These are phyloP conservation scores for Pionites leucogaster DNA, from an alignment of 2,113 vertebrate genomes.

Conservation along the genomic window DNA sequence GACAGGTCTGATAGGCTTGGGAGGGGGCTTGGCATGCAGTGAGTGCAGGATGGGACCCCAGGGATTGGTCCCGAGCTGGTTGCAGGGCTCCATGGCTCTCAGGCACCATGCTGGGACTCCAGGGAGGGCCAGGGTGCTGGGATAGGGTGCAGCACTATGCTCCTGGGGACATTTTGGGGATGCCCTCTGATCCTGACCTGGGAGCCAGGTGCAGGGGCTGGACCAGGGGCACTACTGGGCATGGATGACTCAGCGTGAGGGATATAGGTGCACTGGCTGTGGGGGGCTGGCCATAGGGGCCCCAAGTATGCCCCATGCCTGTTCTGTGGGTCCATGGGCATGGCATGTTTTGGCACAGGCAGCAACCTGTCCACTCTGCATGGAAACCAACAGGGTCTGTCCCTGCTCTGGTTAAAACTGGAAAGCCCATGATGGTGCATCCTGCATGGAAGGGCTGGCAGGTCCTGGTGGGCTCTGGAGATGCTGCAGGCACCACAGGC, in stretches of 20 bases:
- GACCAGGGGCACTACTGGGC: neutral
- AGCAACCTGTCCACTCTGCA: neutral
- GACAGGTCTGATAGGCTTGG: neutral
- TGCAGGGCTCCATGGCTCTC: accelerated
- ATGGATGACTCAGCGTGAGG: neutral
- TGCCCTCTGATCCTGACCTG: neutral
- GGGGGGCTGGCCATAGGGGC: neutral
- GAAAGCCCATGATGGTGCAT: accelerated
- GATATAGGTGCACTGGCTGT: accelerated
- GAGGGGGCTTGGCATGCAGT: neutral
- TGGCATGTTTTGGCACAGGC: neutral
- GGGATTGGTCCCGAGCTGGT: accelerated
- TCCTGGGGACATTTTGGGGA: neutral
- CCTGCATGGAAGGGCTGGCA: neutral
- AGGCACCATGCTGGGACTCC: neutral
- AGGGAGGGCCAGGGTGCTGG: neutral
- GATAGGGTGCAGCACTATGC: neutral
- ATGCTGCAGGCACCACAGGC: neutral
- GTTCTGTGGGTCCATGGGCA: neutral
- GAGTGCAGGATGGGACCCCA: neutral
- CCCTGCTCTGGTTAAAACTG: neutral
- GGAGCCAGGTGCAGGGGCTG: neutral
- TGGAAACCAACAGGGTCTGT: neutral
- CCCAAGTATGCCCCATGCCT: accelerated
- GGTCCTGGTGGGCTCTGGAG: neutral